Percentiles rank a stretch among this genome's conserved stretches.
phyloP scores from a whole-genome alignment of 2,888 invertebrate species.

The Magallana nippona region DNA sequence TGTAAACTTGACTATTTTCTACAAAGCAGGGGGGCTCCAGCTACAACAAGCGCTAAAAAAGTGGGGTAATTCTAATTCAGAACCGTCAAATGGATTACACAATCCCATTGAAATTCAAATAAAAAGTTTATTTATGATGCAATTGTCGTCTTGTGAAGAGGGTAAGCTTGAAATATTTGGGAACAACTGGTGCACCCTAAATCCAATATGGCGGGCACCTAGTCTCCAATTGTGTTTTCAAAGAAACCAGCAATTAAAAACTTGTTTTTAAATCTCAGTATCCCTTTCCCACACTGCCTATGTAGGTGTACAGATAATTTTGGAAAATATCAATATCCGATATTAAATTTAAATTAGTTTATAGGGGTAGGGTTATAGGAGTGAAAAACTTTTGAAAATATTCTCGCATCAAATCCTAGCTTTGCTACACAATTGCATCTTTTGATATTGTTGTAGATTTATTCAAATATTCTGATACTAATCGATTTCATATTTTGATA shows the following conservation, averaged over 20 bases:
- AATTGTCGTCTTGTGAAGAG: slow-evolving; percentile 20
- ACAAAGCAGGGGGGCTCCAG: slow-evolving; percentile 1
- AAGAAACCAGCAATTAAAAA: neutral
- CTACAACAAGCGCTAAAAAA: neutral
- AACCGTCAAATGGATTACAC: slow-evolving; percentile 29
- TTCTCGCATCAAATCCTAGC: no score
- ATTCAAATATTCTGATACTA: no score
- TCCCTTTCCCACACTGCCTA: neutral
- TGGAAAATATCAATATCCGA: no score
- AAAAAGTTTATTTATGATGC: slow-evolving; percentile 29
- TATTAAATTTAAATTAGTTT: no score
- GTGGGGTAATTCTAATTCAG: slow-evolving; percentile 30
- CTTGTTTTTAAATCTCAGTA: neutral
- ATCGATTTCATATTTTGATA: no score
- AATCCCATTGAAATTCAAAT: slow-evolving; percentile 32
- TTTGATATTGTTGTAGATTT: no score
- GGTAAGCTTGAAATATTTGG: slow-evolving; percentile 26
- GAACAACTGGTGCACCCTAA: slow-evolving; percentile 16
- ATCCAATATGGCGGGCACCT: neutral
- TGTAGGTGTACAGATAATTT: no score
- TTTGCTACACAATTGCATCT: no score
- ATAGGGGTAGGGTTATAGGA: no score
- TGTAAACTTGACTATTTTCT: neutral
- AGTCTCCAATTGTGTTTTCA: neutral
- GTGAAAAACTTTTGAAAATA: no score